Base-by-base conservation (phyloP, 2,888 invertebrate genomes). In the Cyaniris semiargus region DNA sequence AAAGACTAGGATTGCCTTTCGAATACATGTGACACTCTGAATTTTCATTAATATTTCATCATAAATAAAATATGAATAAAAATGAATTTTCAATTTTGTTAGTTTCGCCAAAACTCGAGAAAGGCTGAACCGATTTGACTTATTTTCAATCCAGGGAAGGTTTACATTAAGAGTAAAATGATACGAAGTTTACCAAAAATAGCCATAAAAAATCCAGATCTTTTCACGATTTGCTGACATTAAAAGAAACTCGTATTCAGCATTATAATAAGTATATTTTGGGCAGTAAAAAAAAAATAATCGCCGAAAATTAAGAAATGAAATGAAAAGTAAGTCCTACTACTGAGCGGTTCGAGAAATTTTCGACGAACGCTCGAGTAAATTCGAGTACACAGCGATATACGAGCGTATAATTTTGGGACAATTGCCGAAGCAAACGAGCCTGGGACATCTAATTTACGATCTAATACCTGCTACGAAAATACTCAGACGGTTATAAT, bases 331-430 rank as follows among this genome's bases (percentile, higher is more conserved):
- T n/a, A n/a, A 18, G 15, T 48, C 5, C 48, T 48, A 48, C 48
- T 38, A 48, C 48, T 18, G 15, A 48, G 48, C 48, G 48, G 23
- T 10, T 60, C 23, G 6, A 21, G 10, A 27, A 27, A 27, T 66
- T 66, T 66, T 66, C 66, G 27, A 1, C 0, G 5, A 27, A 31
- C 27, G 2, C 27, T 18, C 27, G 5, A 31, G 27, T 31, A 66
- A 66, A 66, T 66, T 27, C 66, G 76, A 21, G 72, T 38, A 58
- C 58, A 77, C 77, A 71, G 85, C 84, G 88, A 90, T 91, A 90
- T 90, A 92, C 88, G 86, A 84, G 84, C 86, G 85, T 88, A 90
- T 91, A 91, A 91, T 91, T 90, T 90, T 87, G 86, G 86, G 89
- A 91, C 90, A 88, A 90, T 90, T 91, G 89, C 89, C 84, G 84